Evolutionary conservation across 2,888 invertebrate species (phyloP).

Genomic region (Ichneumoninae sp.): DNA sequence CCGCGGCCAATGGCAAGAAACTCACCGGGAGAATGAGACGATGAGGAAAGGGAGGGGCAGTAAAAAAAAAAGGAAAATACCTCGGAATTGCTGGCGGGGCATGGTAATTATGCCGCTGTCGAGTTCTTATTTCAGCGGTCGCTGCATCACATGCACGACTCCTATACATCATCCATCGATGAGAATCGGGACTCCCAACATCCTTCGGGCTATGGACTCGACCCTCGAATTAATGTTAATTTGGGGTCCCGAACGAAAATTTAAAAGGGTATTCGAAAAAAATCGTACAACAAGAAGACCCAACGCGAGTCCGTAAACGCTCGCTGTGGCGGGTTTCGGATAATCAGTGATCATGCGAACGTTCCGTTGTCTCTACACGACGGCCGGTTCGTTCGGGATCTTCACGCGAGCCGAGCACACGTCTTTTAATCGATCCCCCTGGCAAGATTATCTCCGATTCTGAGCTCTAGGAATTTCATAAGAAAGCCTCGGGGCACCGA

Average conservation of each 20-base stretch:
- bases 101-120: conserved; percentile 54
- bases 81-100: conserved; percentile 17
- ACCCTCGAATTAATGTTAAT: conserved; percentile 64
- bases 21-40: conserved; percentile 6
- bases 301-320: conserved; percentile 37
- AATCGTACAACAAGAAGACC: conserved; percentile 13
- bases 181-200: conserved; percentile 33
- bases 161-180: conserved; percentile 57
- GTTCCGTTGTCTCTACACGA: conserved; percentile 5
- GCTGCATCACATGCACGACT: conserved; percentile 10
- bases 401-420: conserved; percentile 39
- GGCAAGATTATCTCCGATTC: conserved; percentile 49
- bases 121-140: conserved; percentile 25
- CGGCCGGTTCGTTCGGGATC: conserved; percentile 26
- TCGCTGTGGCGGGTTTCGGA: conserved; percentile 24
- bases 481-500: conserved; percentile 3
- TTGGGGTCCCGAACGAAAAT: conserved; percentile 57
- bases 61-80: conserved; percentile 18
- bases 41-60: conserved; percentile 14
- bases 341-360: conserved; percentile 33
- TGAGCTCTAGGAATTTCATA: conserved; percentile 40
- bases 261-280: conserved; percentile 44
- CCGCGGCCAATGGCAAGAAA: conserved; percentile 7
- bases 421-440: conserved; percentile 63
- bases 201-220: conserved; percentile 32